Evolutionary conservation across 23 tunicate genomes (phyloP).

Genomic region (Trididemnum clinides): DNA sequence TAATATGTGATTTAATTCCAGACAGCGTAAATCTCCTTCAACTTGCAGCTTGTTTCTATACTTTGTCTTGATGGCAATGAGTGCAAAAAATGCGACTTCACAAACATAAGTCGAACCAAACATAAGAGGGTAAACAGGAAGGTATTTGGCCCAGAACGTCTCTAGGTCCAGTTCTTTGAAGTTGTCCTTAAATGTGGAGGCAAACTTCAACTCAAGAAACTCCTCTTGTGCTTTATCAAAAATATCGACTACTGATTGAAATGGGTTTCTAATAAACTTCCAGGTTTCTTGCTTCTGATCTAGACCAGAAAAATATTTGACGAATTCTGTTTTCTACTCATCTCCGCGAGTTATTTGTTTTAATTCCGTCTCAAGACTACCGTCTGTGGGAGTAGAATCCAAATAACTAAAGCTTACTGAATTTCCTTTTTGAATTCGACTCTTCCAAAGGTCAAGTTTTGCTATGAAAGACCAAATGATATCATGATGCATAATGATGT

Average conservation of each 20-base stretch:
- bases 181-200: too few relatives aligned
- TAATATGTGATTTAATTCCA: neutral
- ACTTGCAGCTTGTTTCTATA: neutral
- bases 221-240: too few relatives aligned
- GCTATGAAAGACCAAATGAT: neutral
- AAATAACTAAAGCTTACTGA: too few relatives aligned
- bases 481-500: too few relatives aligned
- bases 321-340: neutral
- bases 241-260: neutral
- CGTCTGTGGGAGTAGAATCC: too few relatives aligned
- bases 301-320: neutral
- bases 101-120: neutral
- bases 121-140: neutral
- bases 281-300: neutral
- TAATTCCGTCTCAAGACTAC: neutral
- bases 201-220: too few relatives aligned
- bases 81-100: neutral
- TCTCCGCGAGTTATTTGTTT: neutral
- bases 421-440: too few relatives aligned
- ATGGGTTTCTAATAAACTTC: neutral
- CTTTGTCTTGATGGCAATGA: neutral
- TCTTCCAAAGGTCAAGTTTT: neutral
- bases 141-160: neutral
- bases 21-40: neutral
- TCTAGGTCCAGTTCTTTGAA: neutral